Evolutionary conservation across 2,797 vertebrate species (phyloP).

Genomic region (Peromyscus eremicus): DNA sequence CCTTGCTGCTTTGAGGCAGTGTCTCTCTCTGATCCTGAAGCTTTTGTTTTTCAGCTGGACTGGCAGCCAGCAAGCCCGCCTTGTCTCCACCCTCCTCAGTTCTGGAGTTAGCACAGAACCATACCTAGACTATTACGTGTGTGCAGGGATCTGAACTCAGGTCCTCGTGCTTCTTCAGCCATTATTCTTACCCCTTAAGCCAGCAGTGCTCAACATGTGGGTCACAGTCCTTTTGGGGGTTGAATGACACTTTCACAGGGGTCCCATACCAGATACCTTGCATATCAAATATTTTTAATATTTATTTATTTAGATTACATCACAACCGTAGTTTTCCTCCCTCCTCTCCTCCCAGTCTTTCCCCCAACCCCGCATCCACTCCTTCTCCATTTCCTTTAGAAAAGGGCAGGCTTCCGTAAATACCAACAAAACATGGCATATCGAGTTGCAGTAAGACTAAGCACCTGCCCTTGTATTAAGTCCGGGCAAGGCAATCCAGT

Average conservation of each 20-base stretch:
- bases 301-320: not conserved
- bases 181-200: not conserved
- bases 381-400: not conserved
- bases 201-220: not conserved
- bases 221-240: not conserved
- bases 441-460: not conserved
- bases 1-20: not conserved
- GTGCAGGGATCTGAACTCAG: not conserved
- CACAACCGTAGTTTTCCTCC: not conserved
- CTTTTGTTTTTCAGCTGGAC: not conserved
- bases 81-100: too few species aligned
- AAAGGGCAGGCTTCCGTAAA: not conserved
- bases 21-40: not conserved
- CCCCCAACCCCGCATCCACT: not conserved
- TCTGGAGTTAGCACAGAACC: not conserved
- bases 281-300: not conserved
- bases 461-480: not conserved
- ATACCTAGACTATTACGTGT: not conserved
- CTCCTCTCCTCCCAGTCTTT: not conserved
- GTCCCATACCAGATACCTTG: not conserved
- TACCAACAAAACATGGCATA: not conserved
- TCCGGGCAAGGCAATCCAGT: not conserved
- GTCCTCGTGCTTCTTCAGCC: not conserved
- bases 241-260: not conserved
- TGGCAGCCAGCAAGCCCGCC: not conserved